Percentiles rank a stretch among this genome's conserved stretches.
These are phyloP conservation scores for Apodemia hepburni DNA, from an alignment of 2,888 invertebrate genomes.

Conservation along the genomic window DNA sequence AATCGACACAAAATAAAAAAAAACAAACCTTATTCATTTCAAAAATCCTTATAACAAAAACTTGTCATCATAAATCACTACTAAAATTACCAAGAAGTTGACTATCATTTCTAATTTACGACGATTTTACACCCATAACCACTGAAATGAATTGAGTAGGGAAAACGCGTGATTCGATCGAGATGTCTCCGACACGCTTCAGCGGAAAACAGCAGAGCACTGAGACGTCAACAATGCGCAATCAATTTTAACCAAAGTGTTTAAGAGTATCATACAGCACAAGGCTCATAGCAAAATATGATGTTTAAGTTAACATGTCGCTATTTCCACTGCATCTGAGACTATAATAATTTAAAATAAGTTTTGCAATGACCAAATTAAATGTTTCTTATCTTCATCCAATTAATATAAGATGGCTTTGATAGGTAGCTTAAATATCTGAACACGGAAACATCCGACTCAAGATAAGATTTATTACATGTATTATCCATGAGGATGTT, in stretches of 20 bases:
- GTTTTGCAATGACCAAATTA: too few relatives aligned
- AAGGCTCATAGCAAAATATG: not conserved
- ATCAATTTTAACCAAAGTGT: constrained; percentile 24
- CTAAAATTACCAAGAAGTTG: not conserved
- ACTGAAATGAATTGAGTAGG: not conserved
- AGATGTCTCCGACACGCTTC: constrained; percentile 40
- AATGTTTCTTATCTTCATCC: too few relatives aligned
- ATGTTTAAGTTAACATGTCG: not conserved
- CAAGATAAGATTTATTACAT: too few relatives aligned
- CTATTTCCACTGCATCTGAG: not conserved
- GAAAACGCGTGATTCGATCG: not conserved
- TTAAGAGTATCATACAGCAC: not conserved
- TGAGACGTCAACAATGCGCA: constrained; percentile 36
- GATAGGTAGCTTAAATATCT: too few relatives aligned
- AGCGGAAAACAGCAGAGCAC: constrained; percentile 46
- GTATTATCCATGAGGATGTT: too few relatives aligned
- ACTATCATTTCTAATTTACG: constrained; percentile 8
- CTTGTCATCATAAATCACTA: not conserved
- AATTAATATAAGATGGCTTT: too few relatives aligned
- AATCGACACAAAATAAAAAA: not conserved
- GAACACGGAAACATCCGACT: too few relatives aligned
- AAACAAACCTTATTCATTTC: constrained; percentile 27
- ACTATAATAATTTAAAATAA: not conserved
- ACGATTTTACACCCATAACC: not conserved
- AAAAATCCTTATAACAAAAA: constrained; percentile 9